Base-by-base conservation (phyloP, 2,888 invertebrate species). In the Euzophera pinguis region DNA sequence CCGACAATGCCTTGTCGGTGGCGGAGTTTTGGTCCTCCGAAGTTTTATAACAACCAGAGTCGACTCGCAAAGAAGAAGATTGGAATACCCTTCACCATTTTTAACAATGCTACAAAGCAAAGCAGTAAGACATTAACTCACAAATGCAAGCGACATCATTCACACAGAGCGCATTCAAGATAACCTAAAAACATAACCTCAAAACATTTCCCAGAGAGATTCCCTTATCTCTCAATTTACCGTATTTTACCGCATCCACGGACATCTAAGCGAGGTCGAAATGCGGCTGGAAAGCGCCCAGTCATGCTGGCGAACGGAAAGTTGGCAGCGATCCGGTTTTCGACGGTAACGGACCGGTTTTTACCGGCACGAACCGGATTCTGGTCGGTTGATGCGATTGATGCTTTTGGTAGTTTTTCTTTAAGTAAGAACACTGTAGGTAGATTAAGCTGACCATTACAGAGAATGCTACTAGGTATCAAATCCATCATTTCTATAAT, bases 261-360 rank as follows among this genome's bases (percentile, higher is more conserved):
- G 61, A 50, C 63, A 60, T 60, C 60, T 70, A 59, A 63, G 54
- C 48, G 64, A 62, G 62, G 59, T 52, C 62, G 59, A 9, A 32
- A 16, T 43, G 61, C 64, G 62, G 53, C 53, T 60, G 69, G 64
- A 62, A 72, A 70, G 66, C 67, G 69, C 72, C 65, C 69, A 71
- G 72, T 75, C 77, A 78, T 68, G 67, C 68, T 61, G 61, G 60
- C 56, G 62, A 57, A 55, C 60, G 68, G 66, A 69, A 73, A 77
- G 64, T 79, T 80, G 79, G 79, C 79, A 76, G 10, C 42, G 42
- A 34, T 38, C 48, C 42, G 16, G 29, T 38, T 48, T 38, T 38
- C 12, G 16, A 14, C 45, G 45, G 45, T 34, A 32, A 45, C 16
- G 16, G 45, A 42, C 50, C 34, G 17, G 50, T 50, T 41, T 50